These are phyloP conservation scores for Cynoglossus semilaevis DNA, from an alignment of 2,113 vertebrate species.

Conservation along the genomic window DNA sequence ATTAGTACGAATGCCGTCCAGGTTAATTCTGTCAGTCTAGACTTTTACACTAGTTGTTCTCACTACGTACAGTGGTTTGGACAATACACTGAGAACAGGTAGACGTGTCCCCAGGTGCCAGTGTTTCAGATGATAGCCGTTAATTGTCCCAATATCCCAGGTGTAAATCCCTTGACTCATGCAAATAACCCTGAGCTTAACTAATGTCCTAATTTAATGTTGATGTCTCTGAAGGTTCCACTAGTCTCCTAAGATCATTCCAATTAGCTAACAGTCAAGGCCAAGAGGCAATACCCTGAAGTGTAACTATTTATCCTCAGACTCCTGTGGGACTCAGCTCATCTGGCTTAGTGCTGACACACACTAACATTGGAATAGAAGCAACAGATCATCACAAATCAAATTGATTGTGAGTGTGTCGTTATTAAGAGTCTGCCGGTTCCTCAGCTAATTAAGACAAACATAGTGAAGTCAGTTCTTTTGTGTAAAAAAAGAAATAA, in stretches of 20 bases:
- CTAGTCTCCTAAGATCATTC: slow-evolving; percentile 21
- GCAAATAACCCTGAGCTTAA: slow-evolving; percentile 17
- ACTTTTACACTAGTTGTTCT: neutral
- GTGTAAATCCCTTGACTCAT: slow-evolving; percentile 13
- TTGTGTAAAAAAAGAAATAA: too few species aligned
- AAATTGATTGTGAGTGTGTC: neutral
- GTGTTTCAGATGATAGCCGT: slow-evolving; percentile 4
- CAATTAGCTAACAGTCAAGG: slow-evolving; percentile 43
- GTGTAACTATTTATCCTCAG: slow-evolving; percentile 13
- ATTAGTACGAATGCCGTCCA: too few species aligned
- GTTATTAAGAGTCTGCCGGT: neutral
- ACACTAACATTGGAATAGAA: neutral
- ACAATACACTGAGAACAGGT: neutral
- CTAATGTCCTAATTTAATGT: slow-evolving; percentile 26
- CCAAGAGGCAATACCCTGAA: slow-evolving; percentile 25
- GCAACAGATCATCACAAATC: neutral
- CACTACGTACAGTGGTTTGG: neutral
- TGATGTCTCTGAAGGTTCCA: slow-evolving; percentile 18
- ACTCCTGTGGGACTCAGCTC: slow-evolving; percentile 19
- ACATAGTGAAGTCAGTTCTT: too few species aligned
- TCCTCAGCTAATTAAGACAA: too few species aligned
- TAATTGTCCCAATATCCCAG: slow-evolving; percentile 29
- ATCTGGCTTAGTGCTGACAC: slow-evolving; percentile 32
- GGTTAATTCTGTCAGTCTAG: too few species aligned
- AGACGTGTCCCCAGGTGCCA: slow-evolving; percentile 5